Conservation (phyloP, 2,113 vertebrate genomes). For the Acanthisitta chloris region DNA sequence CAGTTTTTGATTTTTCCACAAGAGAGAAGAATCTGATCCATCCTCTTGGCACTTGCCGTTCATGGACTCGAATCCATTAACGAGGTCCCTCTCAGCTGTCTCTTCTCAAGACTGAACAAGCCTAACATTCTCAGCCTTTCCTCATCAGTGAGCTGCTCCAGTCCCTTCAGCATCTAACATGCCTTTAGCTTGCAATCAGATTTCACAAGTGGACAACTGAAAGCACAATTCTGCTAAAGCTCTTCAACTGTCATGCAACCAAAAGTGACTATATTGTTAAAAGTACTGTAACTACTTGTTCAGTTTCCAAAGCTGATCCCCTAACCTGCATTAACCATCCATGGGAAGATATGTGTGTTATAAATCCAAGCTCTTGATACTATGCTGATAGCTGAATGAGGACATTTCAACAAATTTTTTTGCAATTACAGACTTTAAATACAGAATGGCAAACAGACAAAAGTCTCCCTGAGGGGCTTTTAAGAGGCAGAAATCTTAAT, state of each 20-base stretch:
- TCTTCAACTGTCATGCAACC: neutral
- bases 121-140: no score
- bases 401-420: neutral
- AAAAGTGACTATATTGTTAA: neutral
- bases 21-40: no score
- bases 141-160: no score
- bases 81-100: no score
- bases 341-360: neutral
- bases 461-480: constrained; percentile 38
- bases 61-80: no score
- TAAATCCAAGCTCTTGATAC: neutral
- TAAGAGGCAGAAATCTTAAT: constrained; percentile 60
- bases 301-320: neutral
- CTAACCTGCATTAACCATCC: neutral
- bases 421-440: constrained; percentile 30
- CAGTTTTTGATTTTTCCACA: no score
- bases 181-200: neutral
- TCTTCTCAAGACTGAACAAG: no score
- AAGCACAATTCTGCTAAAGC: neutral
- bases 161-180: no score
- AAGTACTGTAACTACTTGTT: neutral
- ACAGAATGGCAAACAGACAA: constrained; percentile 29
- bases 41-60: no score
- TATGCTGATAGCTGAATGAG: neutral
- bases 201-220: neutral